These are phyloP conservation scores for Drosophila equinoxialis DNA, from an alignment of 1,140 invertebrate genomes.

Conservation along the genomic window DNA sequence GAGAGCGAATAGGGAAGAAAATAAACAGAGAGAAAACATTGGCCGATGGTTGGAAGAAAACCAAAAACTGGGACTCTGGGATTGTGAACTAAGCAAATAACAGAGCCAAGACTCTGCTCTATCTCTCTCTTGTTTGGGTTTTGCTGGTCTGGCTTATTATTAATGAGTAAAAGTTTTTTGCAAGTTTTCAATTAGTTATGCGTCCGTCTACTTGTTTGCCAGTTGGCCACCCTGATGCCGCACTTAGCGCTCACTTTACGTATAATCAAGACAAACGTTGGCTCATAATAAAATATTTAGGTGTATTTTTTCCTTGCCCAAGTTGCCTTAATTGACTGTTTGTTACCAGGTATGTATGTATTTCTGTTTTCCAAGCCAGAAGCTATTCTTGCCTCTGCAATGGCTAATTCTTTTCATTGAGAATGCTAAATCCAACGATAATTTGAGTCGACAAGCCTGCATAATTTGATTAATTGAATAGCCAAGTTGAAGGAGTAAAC, in stretches of 20 bases:
- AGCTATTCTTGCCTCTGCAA: conserved; percentile 5
- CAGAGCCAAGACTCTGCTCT: conserved; percentile 17
- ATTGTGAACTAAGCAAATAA: conserved; percentile 21
- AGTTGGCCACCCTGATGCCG: conserved; percentile 4
- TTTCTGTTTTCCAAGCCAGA: conserved; percentile 30
- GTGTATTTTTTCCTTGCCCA: conserved; percentile 31
- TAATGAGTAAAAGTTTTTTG: conserved; percentile 75
- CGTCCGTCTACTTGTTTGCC: conserved; percentile 29
- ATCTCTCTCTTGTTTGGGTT: not conserved
- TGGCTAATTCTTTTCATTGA: not conserved
- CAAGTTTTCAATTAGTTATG: conserved; percentile 76
- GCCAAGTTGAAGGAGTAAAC: not conserved
- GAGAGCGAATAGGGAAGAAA: not conserved
- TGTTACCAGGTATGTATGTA: conserved; percentile 37
- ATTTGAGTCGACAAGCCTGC: conserved; percentile 45
- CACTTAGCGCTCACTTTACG: conserved; percentile 31
- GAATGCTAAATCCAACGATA: conserved; percentile 5
- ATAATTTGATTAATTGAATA: conserved; percentile 63
- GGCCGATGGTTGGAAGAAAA: not conserved
- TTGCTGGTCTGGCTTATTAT: conserved; percentile 64
- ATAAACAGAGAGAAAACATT: not conserved
- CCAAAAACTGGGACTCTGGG: not conserved
- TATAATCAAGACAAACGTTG: conserved; percentile 69
- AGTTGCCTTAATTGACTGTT: conserved; percentile 61
- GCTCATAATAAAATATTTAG: conserved; percentile 72